A percentile compares a stretch with the other conserved stretches of the same genome.
Conservation (phyloP, 2,888 invertebrate genomes). For the Parnassius mnemosyne region DNA sequence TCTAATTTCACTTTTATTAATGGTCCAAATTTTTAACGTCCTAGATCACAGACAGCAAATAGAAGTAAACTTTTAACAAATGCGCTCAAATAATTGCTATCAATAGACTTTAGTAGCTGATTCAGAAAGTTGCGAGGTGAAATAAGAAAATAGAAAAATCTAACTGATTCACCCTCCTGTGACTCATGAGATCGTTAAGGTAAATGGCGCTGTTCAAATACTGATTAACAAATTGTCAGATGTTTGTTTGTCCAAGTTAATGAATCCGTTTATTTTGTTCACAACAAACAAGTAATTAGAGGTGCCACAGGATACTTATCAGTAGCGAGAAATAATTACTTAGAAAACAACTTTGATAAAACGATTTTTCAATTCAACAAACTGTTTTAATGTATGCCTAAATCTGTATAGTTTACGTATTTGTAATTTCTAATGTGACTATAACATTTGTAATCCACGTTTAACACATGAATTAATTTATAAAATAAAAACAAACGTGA, state of each 20-base stretch:
- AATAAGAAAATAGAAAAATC: constrained; percentile 42
- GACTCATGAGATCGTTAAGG: constrained; percentile 37
- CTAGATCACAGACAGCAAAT: not conserved
- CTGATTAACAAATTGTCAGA: constrained; percentile 42
- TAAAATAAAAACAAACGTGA: no score
- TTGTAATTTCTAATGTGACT: no score
- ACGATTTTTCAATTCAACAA: no score
- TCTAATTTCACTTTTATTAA: not conserved
- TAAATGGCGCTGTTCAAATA: constrained; percentile 20
- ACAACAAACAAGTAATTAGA: constrained; percentile 62
- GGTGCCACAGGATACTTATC: constrained; percentile 35
- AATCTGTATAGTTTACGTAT: no score
- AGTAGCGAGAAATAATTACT: constrained; percentile 39
- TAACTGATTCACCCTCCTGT: constrained; percentile 38
- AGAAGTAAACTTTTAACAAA: not conserved
- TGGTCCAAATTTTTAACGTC: not conserved
- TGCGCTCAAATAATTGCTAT: not conserved
- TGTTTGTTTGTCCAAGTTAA: constrained; percentile 34
- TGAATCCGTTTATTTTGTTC: constrained; percentile 45
- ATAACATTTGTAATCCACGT: no score
- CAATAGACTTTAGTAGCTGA: not conserved
- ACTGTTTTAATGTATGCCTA: no score
- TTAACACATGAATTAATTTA: no score
- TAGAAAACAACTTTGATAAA: constrained; percentile 31
- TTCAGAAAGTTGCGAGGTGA: constrained; percentile 38